Evolutionary conservation across 2,888 invertebrate genomes (phyloP).

Genomic region (Rotaria macrura): DNA sequence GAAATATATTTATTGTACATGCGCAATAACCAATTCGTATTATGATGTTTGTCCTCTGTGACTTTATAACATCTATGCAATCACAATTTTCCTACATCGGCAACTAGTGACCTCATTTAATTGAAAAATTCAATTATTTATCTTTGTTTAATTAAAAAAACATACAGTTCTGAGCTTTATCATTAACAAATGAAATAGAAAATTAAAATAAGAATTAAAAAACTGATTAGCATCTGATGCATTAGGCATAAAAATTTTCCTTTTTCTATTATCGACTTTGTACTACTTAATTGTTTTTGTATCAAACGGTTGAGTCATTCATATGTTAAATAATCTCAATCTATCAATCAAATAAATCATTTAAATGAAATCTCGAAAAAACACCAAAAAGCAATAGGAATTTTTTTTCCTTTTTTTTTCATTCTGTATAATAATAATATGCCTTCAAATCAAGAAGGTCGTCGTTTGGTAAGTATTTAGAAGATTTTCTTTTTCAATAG

Average conservation of each 20-base stretch:
- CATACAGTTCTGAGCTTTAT: not conserved
- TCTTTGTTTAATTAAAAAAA: not conserved
- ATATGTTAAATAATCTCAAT: too few species aligned
- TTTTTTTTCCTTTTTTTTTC: too few species aligned
- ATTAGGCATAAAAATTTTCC: too few species aligned
- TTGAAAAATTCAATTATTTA: not conserved
- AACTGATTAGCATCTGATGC: too few species aligned
- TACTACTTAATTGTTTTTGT: too few species aligned
- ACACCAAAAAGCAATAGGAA: not conserved
- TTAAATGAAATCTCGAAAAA: not conserved
- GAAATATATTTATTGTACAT: too few species aligned
- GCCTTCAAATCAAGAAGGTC: not conserved
- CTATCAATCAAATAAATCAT: too few species aligned
- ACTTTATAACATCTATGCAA: not conserved
- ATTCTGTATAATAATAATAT: not conserved
- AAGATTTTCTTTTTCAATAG: too few species aligned
- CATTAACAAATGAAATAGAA: too few species aligned
- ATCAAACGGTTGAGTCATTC: too few species aligned
- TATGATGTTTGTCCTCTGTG: not conserved
- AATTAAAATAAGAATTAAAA: too few species aligned
- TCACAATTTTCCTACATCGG: not conserved
- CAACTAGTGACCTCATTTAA: not conserved
- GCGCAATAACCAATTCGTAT: not conserved
- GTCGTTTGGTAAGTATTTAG: not conserved
- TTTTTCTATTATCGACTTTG: too few species aligned